Base-by-base conservation (phyloP, 1,140 invertebrate genomes). In the Kradibia gibbosae region DNA sequence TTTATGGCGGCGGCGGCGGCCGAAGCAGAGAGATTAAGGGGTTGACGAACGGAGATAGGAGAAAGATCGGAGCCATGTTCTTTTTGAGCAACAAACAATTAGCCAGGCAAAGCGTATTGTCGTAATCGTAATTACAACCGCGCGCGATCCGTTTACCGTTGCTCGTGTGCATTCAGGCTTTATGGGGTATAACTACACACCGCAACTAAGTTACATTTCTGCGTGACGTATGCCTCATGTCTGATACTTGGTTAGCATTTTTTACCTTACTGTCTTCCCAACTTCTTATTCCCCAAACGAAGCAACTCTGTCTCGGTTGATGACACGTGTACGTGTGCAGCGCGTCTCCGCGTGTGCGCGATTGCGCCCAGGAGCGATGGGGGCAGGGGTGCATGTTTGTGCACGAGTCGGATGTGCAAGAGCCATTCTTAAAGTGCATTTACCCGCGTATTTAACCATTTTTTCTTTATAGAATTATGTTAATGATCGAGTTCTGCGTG, bases 71-170 rank as follows among this genome's bases (percentile, higher is more conserved):
- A n/a, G n/a, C 48, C 4, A 45, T 42, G 39, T 22, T 62, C 57
- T 76, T 76, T 77, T 80, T 80, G 7, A 81, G 62, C 73, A 77
- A 81, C 65, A 48, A 80, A 80, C 72, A 77, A 81, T 81, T 81
- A 81, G 73, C 65, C 73, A 67, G n/a, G 39, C 73, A 70, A 70
- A 55, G 80, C 80, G 80, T 45, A 81, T 81, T 71, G 73, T 77
- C 80, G 80, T 81, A 81, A 81, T 81, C 74, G 62, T 81, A 77
- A 77, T 81, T 81, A 76, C 60, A 81, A 81, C 17, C 71, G 71
- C 42, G 53, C 48, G 42, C n/a, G 62, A 67, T 67, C 62, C 62
- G 67, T 71, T 55, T 71, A 71, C 79, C 72, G 72, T 81, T 75
- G 78, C 45, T 53, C 73, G 53, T 60, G 36, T 48, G 25, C 70